A percentile compares a stretch with the other conserved stretches of the same genome.
Conservation (phyloP, 2,113 vertebrate genomes). For the Antechinus stuartii region DNA sequence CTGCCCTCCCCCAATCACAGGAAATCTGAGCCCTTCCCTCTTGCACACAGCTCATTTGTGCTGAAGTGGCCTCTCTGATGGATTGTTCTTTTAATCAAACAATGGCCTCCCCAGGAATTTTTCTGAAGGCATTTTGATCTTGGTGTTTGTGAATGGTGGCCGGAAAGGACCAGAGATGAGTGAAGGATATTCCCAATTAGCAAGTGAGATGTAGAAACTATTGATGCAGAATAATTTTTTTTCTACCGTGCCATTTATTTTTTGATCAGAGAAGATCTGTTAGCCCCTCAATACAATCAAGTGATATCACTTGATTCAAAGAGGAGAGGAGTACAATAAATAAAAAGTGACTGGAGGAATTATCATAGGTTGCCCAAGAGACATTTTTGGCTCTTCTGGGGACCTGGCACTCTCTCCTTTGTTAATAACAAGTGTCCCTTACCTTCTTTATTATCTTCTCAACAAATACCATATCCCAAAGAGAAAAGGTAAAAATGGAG, state of each 20-base stretch:
- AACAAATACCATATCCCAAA: background rate
- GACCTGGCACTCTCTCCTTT: background rate
- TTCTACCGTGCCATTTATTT: conserved; percentile 64
- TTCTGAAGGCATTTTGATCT: conserved; percentile 35
- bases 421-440: background rate
- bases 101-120: conserved; percentile 30
- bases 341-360: conserved; percentile 16
- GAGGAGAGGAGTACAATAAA: background rate
- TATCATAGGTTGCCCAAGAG: conserved; percentile 55
- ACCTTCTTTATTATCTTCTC: background rate
- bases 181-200: conserved; percentile 57
- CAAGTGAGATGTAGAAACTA: conserved; percentile 75
- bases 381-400: conserved; percentile 8
- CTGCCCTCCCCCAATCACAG: background rate
- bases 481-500: background rate
- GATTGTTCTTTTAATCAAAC: conserved; percentile 44
- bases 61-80: background rate
- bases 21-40: conserved; percentile 46
- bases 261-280: background rate
- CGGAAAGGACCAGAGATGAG: conserved; percentile 62
- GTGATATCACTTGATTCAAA: conserved; percentile 3
- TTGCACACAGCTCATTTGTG: background rate
- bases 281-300: background rate
- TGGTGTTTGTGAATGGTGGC: conserved; percentile 30
- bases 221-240: conserved; percentile 73